These are phyloP conservation scores for Stictocephala bisonia DNA, from an alignment of 2,888 invertebrate species.

Conservation along the genomic window DNA sequence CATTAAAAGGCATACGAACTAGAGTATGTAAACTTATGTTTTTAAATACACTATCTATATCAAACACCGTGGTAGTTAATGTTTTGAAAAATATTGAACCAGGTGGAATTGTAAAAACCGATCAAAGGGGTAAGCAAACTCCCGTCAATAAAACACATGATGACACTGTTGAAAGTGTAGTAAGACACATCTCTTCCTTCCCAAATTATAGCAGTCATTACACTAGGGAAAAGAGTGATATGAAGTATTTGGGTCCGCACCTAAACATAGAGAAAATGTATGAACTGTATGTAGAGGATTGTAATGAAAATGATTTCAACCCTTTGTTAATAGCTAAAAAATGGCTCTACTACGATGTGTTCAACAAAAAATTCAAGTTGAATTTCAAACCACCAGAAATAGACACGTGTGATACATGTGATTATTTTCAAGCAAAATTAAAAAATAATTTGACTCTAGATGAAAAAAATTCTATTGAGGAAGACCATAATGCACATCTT, in stretches of 20 bases:
- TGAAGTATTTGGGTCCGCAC: conserved; percentile 26
- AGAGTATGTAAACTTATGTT: conserved; percentile 41
- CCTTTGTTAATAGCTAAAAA: conserved; percentile 22
- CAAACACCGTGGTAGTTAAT: conserved; percentile 26
- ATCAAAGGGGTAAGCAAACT: conserved; percentile 38
- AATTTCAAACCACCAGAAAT: conserved; percentile 43
- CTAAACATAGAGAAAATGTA: conserved; percentile 43
- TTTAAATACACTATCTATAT: conserved; percentile 41
- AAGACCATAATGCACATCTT: conserved; percentile 13
- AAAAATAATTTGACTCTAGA: conserved; percentile 19
- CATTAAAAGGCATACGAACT: conserved; percentile 19
- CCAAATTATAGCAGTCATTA: conserved; percentile 34
- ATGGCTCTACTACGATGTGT: conserved; percentile 41
- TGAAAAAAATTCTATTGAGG: neutral
- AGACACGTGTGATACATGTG: conserved; percentile 45
- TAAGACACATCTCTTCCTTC: conserved; percentile 9
- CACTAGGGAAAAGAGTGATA: conserved; percentile 4
- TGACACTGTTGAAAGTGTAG: conserved; percentile 12
- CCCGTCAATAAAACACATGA: conserved; percentile 32
- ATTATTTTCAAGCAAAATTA: conserved; percentile 23
- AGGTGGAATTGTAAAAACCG: conserved; percentile 37
- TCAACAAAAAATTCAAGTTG: conserved; percentile 44
- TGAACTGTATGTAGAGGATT: conserved; percentile 31
- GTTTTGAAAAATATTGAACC: conserved; percentile 12
- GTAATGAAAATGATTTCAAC: conserved; percentile 27